These are phyloP conservation scores for Sprattus sprattus DNA, from an alignment of 2,113 vertebrate genomes.

Conservation along the genomic window DNA sequence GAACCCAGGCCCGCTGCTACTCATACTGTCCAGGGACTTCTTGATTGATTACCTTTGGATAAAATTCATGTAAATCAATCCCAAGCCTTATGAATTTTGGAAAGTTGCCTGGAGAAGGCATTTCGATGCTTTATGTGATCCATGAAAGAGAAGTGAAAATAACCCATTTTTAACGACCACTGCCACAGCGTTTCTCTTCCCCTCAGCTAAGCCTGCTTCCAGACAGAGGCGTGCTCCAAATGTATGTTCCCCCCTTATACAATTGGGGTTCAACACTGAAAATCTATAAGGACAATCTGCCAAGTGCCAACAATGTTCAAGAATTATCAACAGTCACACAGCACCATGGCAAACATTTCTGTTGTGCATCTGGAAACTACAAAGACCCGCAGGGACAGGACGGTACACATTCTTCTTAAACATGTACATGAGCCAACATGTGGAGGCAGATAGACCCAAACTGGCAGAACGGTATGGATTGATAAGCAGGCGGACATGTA, in stretches of 20 bases:
- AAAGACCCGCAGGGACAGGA: background rate
- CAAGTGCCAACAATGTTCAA: background rate
- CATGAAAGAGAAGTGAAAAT: conserved; percentile 4
- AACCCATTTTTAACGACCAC: background rate
- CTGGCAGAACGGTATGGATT: conserved; percentile 14
- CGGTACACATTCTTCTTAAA: background rate
- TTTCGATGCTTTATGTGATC: conserved; percentile 29
- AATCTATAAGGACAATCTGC: background rate
- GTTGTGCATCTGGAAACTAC: background rate
- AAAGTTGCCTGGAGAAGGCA: conserved; percentile 27
- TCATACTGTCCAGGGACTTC: background rate
- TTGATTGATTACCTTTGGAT: conserved; percentile 31
- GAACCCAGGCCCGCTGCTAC: background rate
- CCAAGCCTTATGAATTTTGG: conserved; percentile 26
- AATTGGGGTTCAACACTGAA: background rate
- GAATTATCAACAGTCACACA: background rate
- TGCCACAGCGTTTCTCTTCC: background rate
- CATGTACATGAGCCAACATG: conserved; percentile 20
- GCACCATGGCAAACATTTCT: background rate
- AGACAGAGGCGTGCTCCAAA: background rate
- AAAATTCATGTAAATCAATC: conserved; percentile 37
- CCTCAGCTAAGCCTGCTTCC: background rate
- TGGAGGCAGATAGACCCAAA: background rate
- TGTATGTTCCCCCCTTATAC: background rate
- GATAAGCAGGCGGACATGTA: conserved; percentile 34